phyloP scores from a whole-genome alignment of 2,113 vertebrate genomes.

The Pseudorasbora parva region DNA sequence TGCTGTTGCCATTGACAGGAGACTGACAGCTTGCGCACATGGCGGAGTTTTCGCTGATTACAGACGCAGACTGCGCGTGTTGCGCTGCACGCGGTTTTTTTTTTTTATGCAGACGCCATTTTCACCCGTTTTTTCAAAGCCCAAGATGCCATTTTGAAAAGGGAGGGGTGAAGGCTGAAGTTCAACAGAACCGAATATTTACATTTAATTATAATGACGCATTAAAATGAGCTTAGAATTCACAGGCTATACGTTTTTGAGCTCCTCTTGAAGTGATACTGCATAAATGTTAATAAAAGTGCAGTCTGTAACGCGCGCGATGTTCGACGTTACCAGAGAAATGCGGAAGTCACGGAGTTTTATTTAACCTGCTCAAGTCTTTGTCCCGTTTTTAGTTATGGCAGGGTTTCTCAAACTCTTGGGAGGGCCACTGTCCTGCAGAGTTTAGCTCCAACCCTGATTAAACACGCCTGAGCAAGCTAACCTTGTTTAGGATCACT shows the following conservation, averaged over 20 bases:
- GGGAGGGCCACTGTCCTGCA: no score
- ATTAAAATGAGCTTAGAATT: no score
- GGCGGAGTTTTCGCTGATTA: neutral
- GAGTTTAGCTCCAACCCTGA: no score
- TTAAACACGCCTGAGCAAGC: no score
- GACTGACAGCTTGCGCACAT: neutral
- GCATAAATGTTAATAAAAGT: neutral
- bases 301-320: neutral
- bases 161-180: constrained; percentile 9
- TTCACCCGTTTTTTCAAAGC: constrained; percentile 41
- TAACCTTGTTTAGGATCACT: no score
- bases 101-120: constrained; percentile 53
- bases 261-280: no score
- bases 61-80: neutral
- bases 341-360: neutral
- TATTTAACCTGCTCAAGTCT: neutral
- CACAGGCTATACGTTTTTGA: no score
- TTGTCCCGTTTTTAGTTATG: neutral
- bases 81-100: neutral
- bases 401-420: no score
- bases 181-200: neutral
- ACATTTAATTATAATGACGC: no score
- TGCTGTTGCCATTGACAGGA: neutral
- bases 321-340: neutral
- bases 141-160: constrained; percentile 57